Conservation (phyloP, 2,888 invertebrate genomes). For the Scaptomyza reducta region DNA sequence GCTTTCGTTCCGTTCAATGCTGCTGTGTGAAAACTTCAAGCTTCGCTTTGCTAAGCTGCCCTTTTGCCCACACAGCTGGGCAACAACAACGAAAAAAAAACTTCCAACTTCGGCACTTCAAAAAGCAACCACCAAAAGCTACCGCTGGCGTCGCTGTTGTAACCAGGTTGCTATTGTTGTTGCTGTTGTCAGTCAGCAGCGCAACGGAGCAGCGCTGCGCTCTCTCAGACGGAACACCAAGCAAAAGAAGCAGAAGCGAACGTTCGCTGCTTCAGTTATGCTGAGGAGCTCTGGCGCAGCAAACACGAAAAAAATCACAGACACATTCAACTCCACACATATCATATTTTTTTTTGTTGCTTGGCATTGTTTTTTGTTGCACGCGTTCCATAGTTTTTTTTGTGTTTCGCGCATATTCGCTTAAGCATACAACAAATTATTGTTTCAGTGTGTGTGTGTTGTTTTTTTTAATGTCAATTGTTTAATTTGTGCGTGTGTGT, state of each 20-base stretch:
- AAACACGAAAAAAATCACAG: conserved; percentile 77
- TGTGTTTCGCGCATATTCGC: conserved; percentile 25
- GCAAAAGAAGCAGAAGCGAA: conserved; percentile 39
- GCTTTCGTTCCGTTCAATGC: conserved; percentile 44
- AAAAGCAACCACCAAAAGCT: conserved; percentile 63
- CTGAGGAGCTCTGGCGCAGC: conserved; percentile 83
- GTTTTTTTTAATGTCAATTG: conserved; percentile 22
- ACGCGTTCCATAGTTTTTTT: conserved; percentile 33
- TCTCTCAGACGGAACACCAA: conserved; percentile 39
- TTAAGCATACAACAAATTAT: conserved; percentile 18
- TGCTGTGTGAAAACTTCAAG: conserved; percentile 37
- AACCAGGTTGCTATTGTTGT: conserved; percentile 46
- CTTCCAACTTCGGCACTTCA: conserved; percentile 41
- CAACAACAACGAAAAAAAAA: conserved; percentile 10
- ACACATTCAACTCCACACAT: conserved; percentile 25
- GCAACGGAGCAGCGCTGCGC: conserved; percentile 44
- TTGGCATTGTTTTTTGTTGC: conserved; percentile 67
- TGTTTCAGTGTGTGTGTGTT: conserved; percentile 9
- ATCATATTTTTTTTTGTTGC: conserved; percentile 51
- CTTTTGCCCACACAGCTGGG: conserved; percentile 2
- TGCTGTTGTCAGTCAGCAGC: conserved; percentile 39
- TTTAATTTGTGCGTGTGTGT: conserved; percentile 27
- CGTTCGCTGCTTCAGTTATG: conserved; percentile 79
- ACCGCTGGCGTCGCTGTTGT: conserved; percentile 34
- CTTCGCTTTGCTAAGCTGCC: conserved; percentile 39